A percentile compares a stretch with the other conserved stretches of the same genome.
phyloP scores from a whole-genome alignment of 2,113 vertebrate species.

The Noctilio leporinus region DNA sequence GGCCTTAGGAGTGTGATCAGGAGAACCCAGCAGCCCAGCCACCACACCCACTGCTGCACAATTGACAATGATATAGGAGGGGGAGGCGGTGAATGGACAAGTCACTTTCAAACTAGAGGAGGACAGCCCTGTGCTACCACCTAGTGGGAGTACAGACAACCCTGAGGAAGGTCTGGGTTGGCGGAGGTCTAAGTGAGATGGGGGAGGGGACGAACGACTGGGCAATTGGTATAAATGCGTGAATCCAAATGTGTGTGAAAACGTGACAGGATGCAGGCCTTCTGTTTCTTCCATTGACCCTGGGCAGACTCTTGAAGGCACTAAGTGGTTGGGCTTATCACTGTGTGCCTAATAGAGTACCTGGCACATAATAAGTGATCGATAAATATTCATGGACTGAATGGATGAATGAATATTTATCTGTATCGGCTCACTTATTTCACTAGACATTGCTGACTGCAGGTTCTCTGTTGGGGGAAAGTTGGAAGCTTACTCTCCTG shows the following conservation, averaged over 20 bases:
- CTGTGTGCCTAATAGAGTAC: background rate
- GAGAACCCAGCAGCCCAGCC: background rate
- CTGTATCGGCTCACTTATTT: background rate
- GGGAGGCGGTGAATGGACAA: background rate
- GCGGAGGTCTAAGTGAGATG: background rate
- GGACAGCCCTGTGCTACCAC: background rate
- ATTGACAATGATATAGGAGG: rapidly evolving
- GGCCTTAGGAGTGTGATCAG: background rate
- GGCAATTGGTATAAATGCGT: background rate
- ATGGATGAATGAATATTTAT: background rate
- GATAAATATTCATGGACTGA: background rate
- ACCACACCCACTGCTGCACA: no score
- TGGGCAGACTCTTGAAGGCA: background rate
- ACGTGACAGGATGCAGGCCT: background rate
- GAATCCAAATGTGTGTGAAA: background rate
- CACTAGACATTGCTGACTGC: background rate
- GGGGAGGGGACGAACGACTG: rapidly evolving
- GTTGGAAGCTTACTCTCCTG: background rate
- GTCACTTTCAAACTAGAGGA: background rate
- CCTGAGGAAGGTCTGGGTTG: background rate
- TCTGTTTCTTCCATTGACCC: background rate
- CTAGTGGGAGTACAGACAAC: background rate
- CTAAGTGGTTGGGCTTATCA: background rate
- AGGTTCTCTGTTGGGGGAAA: no score
- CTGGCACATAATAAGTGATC: background rate